Percentiles rank a stretch among this genome's conserved stretches.
Conservation (phyloP, 2,888 invertebrate genomes). For the Pharmacophagus antenor region DNA sequence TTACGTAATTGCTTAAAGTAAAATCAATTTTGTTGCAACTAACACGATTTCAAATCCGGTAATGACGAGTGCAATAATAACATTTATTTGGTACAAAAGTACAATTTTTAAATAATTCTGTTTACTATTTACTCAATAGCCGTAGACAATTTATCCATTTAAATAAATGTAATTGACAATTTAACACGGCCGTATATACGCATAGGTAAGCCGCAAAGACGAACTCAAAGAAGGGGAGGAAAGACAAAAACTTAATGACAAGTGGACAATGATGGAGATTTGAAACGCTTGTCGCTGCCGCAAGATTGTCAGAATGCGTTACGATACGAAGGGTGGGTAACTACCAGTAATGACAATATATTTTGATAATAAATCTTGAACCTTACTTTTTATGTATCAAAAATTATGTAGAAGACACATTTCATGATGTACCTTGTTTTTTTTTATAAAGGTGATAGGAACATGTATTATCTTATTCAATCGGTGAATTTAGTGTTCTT, state of each 20-base stretch:
- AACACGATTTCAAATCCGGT: too few relatives aligned
- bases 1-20: too few relatives aligned
- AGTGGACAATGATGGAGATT: constrained; percentile 77
- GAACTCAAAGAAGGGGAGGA: constrained; percentile 64
- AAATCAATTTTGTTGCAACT: too few relatives aligned
- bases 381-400: not conserved
- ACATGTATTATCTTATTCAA: too few relatives aligned
- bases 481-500: too few relatives aligned
- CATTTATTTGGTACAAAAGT: too few relatives aligned
- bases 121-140: too few relatives aligned
- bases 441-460: too few relatives aligned
- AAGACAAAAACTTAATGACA: constrained; percentile 80
- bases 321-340: constrained; percentile 39
- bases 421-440: not conserved
- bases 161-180: constrained; percentile 8
- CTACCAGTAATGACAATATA: constrained; percentile 50
- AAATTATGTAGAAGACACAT: not conserved
- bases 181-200: constrained; percentile 40
- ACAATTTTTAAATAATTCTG: too few relatives aligned
- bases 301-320: constrained; percentile 56
- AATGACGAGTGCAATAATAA: too few relatives aligned
- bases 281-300: constrained; percentile 68
- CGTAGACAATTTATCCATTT: too few relatives aligned
- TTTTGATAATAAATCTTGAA: constrained; percentile 35
- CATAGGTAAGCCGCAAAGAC: constrained; percentile 51